A percentile compares a stretch with the other conserved stretches of the same genome.
Conservation (phyloP, 2,113 vertebrate genomes). For the Ceuthmochares aereus region DNA sequence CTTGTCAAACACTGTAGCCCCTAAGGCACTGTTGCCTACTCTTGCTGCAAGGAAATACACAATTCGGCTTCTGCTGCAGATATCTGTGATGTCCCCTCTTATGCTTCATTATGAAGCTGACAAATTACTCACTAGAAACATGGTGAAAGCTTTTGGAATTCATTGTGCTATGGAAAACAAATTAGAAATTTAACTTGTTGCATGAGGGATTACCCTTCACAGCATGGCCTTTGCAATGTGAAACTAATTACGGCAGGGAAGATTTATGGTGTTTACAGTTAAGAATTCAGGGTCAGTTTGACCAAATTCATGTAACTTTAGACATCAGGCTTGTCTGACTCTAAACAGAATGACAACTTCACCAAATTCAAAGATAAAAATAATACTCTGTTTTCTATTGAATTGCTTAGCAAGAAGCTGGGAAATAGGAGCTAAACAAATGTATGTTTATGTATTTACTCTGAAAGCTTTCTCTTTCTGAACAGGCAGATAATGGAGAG, state of each 20-base stretch:
- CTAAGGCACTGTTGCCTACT: neutral
- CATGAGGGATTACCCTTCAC: conserved; percentile 73
- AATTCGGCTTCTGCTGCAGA: conserved; percentile 20
- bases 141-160: conserved; percentile 72
- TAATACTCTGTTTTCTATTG: neutral
- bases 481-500: neutral
- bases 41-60: neutral
- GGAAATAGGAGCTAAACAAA: neutral
- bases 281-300: conserved; percentile 73
- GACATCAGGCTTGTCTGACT: conserved; percentile 39
- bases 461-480: neutral
- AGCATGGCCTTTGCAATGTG: conserved; percentile 67
- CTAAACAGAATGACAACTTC: neutral
- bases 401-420: neutral
- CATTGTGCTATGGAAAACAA: conserved; percentile 67
- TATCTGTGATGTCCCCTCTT: conserved; percentile 41
- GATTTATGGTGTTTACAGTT: conserved; percentile 72
- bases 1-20: neutral
- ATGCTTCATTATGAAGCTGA: conserved; percentile 57
- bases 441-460: neutral
- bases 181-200: conserved; percentile 72
- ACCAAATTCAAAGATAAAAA: conserved; percentile 35
- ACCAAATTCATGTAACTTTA: conserved; percentile 66
- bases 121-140: conserved; percentile 51
- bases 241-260: conserved; percentile 70